These are phyloP conservation scores for Penaeus indicus DNA, from an alignment of 1,140 invertebrate species.

Conservation along the genomic window DNA sequence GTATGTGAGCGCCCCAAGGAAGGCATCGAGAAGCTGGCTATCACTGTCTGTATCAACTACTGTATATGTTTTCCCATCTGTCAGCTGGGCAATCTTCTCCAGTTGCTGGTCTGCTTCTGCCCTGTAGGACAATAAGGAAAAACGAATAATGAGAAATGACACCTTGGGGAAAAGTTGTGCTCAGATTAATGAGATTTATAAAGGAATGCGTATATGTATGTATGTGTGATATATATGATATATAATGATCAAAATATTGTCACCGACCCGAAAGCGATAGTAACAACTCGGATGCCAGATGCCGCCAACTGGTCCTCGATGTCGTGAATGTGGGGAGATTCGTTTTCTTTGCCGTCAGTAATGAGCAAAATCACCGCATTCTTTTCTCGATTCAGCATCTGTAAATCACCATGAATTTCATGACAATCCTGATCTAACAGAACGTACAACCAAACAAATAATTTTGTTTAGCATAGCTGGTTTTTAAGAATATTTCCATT, in stretches of 20 bases:
- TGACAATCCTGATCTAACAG: too few species aligned
- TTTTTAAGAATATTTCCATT: too few species aligned
- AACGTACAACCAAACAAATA: too few species aligned
- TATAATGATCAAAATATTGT: not conserved
- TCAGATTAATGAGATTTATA: not conserved
- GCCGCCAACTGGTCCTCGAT: conserved; percentile 16
- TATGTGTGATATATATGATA: too few species aligned
- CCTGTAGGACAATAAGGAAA: not conserved
- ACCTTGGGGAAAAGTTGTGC: too few species aligned
- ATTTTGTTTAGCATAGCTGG: too few species aligned
- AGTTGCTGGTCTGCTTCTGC: not conserved
- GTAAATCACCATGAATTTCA: not conserved
- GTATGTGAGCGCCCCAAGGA: conserved; percentile 41
- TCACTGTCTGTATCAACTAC: conserved; percentile 20
- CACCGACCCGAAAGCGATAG: conserved; percentile 39
- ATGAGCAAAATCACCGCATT: conserved; percentile 40
- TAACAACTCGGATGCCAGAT: conserved; percentile 19
- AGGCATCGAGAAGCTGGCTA: conserved; percentile 37
- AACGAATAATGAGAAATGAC: not conserved
- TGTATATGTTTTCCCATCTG: conserved; percentile 29
- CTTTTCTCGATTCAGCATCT: not conserved
- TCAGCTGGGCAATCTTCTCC: conserved; percentile 22
- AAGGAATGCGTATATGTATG: not conserved
- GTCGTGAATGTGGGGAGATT: not conserved
- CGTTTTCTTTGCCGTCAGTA: conserved; percentile 41